Evolutionary conservation across 2,888 invertebrate genomes (phyloP), one percentile per base, ranked within the genome.

Genomic region (Choreutis nemorana): DNA sequence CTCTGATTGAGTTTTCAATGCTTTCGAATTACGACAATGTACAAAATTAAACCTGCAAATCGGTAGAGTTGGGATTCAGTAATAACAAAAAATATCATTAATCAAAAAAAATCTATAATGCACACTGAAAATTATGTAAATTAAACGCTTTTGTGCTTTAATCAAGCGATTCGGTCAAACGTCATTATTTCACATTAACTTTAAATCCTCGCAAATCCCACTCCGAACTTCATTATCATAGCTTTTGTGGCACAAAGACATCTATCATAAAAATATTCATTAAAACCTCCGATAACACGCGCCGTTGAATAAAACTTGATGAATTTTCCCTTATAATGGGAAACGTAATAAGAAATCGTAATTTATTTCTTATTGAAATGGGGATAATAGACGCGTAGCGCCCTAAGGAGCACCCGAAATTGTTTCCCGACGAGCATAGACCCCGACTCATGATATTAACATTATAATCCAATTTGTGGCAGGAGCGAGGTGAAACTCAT

Each of bases 311-410:
- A 62, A 59, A 63, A 67, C 64, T 66, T 65, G 64, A 67, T 64
- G 67, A 65, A 71, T 70, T 65, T 64, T 58, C 60, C 48, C 55
- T 52, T 58, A 60, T 68, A 71, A 72, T 72, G 66, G 72, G 64
- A 68, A 77, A 70, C 60, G 66, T 75, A 77, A 73, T 75, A 77
- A 73, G 70, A 72, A 75, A 72, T 72, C 66, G 66, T 70, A 77
- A 73, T 77, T 77, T 75, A 77, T 75, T 72, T 77, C 77, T 72
- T 71, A 75, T 77, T 73, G 77, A 72, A 75, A 72, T 61, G 68
- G 65, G 71, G 66, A 73, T 72, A 77, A 73, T 71, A 66, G 71
- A 61, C 62, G 64, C 58, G 50, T 52, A 55, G 53, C 49, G 51
- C 65, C 63, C 62, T 58, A 55, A 62, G 62, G 63, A 53, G 57